Evolutionary conservation across 2,888 invertebrate genomes (phyloP), one percentile per base, ranked within the genome.

Genomic region (Leucoma salicis): DNA sequence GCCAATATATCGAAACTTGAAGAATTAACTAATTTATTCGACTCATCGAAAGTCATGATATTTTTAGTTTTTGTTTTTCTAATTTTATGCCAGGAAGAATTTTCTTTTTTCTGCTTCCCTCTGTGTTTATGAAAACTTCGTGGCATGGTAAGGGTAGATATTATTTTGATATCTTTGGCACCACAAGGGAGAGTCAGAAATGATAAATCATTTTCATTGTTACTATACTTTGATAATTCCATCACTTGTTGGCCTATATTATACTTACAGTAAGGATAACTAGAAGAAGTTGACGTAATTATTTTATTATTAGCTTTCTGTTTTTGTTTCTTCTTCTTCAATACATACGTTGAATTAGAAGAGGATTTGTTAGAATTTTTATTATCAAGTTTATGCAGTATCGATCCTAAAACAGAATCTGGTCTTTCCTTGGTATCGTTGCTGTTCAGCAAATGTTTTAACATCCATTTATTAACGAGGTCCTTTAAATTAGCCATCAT

Each of bases 101-200:
- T 35, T 13, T 13, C 13, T 14, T 31, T 34, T 8, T 58, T 59
- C 2, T 51, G 43, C 35, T 46, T 21, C 4, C 35, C 46, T 24
- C 4, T 42, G 2, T 57, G 57, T 35, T 59, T 68, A 14, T 70
- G 57, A 12, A 73, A 53, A 45, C 72, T 74, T 57, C 75, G 76
- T 6, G 87, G 88, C 14, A 87, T 72, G 35, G 82, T 88, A 12
- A 86, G 55, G 0, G 86, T 84, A 6, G 88, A 86, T 42, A 86
- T 71, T 3, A 83, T 57, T 63, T 61, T 74, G 2, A 70, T 41
- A 44, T 71, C 61, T 46, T 80, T 29, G 13, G 64, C 58, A 10
- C 61, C 50, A 21, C 72, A 58, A 1, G 81, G 82, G n/a, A 70
- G 51, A 10, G 76, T 73, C 15, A 66, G 50, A 10, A 51, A 60